Conservation (phyloP, 2,888 invertebrate species). For the Leptopterna dolabrata region DNA sequence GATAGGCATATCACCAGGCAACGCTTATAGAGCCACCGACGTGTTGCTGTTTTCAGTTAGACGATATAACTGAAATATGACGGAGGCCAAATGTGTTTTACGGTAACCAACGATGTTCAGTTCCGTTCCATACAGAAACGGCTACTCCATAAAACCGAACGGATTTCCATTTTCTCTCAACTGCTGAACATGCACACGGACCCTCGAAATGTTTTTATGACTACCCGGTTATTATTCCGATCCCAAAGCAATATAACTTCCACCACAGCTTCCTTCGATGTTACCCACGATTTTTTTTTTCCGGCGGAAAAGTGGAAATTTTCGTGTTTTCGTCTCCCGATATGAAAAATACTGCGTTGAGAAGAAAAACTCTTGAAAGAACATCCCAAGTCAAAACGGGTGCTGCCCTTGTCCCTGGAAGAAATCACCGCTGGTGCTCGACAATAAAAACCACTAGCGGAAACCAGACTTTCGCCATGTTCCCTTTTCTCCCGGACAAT, state of each 20-base stretch:
- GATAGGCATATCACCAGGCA: no score
- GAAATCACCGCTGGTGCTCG: background rate
- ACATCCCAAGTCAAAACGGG: background rate
- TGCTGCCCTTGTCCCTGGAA: constrained; percentile 12
- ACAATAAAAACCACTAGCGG: constrained; percentile 7
- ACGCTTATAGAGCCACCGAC: no score
- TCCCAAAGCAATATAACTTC: background rate
- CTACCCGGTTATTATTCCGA: background rate
- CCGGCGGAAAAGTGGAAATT: background rate
- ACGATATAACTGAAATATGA: no score
- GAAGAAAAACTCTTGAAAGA: background rate
- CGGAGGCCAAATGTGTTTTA: no score
- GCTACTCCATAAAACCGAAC: background rate
- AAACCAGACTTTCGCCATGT: background rate
- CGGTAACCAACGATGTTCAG: background rate
- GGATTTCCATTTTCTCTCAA: background rate
- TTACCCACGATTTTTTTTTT: background rate
- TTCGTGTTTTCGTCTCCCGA: background rate
- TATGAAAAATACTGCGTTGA: constrained; percentile 14
- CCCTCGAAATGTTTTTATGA: background rate
- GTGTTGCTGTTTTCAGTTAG: no score
- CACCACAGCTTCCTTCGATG: background rate
- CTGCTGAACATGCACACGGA: background rate
- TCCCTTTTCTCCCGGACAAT: background rate
- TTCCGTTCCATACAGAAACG: background rate